Evolutionary conservation across 2,113 vertebrate species (phyloP), one percentile per base, ranked within the genome.

Genomic region (Phoenicopterus ruber): DNA sequence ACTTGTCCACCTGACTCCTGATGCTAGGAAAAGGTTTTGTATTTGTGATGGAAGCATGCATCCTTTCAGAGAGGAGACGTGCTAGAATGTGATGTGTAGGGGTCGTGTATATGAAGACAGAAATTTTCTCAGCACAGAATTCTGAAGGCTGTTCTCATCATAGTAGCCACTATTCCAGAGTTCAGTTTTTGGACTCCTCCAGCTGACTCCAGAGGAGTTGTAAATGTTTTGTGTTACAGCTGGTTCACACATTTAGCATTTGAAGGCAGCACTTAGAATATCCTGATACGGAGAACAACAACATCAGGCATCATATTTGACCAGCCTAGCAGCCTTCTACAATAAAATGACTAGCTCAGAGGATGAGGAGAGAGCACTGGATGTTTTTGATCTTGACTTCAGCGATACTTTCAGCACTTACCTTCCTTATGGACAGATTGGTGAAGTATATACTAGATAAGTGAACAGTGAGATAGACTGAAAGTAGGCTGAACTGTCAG

Each of bases 101-200:
- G 12, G 7, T 36, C 2, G 1, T n/a, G 15, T 5, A 18, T 36
- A 22, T 13, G 49, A 82, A 69, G 13, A 9, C 0, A 19, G 34
- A 40, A 5, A 36, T 79, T 57, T 79, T 77, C 38, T 74, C 38
- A 59, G 22, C 2, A 2, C 9, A 34, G 42, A 70, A 28, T 74
- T 69, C 49, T 65, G 32, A 31, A 55, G 24, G 31, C 65, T 55
- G 5, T 29, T 90, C 17, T 82, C 11, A n/a, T n/a, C n/a, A 19
- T 5, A 19, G 29, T 29, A 58, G 36, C 29, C 0, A 0, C 69
- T 49, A 50, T 13, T 38, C 10, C 12, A 59, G 38, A 15, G 49
- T 67, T 69, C 55, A 22, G 29, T 21, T 67, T 70, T 86, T 52
- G 8, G 58, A 46, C 21, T 62, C 65, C 49, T 76, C 25, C 25